Base-by-base conservation (phyloP, 2,797 vertebrate genomes). In the Echeneis naucrates region DNA sequence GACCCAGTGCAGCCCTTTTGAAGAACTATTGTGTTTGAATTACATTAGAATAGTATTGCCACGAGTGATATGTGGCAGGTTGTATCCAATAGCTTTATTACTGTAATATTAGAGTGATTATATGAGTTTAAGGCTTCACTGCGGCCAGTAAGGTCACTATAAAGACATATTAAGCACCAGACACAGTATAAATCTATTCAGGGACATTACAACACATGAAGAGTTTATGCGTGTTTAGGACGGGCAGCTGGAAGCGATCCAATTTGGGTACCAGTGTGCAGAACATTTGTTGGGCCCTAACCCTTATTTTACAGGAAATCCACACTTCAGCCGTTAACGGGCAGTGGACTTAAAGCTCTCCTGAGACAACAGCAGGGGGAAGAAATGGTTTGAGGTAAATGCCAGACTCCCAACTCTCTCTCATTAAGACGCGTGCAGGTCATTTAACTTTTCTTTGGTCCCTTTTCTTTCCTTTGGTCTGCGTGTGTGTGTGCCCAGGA, bases 281-380 rank as follows among this genome's bases (percentile, higher is more conserved):
- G 83, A 84, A 83, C 87, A 88, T 92, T 92, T 93, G 92, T 91
- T 92, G 90, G 91, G 87, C 91, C 83, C 83, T 88, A 88, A 92
- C 93, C 90, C 88, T 86, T 84, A 92, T 87, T 94, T 91, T 86
- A 90, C 93, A 93, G 92, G 92, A 94, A 94, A 93, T 94, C 93
- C 91, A 93, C 93, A 94, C 91, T 94, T 93, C 73, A 92, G 89
- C 90, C 89, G 88, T 94, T 93, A 95, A 93, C 85, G 84, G 88
- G 88, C 77, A 69, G 88, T 64, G 58, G 84, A 81, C 87, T 92
- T 89, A 93, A 91, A 89, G 88, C 88, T 82, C 93, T 91, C 92
- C 78, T 86, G 93, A 93, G 93, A 91, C 84, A 78, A 79, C 67
- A 78, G 81, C 75, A 45, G 78, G 78, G 79, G 80, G 65, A 81